Base-by-base conservation (phyloP, 2,113 vertebrate species). In the Emydura subglobosa region DNA sequence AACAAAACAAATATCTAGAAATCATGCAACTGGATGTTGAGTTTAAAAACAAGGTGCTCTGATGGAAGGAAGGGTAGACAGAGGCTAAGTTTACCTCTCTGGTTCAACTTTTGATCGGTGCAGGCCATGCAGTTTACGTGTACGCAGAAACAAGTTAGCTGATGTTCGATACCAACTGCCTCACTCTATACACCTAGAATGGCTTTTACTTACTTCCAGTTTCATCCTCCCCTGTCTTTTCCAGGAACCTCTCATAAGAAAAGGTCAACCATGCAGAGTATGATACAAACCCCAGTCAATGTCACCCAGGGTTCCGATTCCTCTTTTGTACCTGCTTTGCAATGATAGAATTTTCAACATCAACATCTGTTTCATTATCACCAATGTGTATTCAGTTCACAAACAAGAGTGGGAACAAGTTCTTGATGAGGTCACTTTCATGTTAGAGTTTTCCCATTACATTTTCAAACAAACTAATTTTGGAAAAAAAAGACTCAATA, bases 181-280 rank as follows among this genome's bases (percentile, higher is more conserved):
- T 98, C 96, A 92, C 96, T 96, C 97, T 97, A 97, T 90, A 97
- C 96, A 96, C 98, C 98, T 98, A 97, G 81, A 97, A 95, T 57
- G 94, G 94, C 95, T 98, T 96, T 96, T 98, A 98, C 98, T 99
- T 98, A 98, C 98, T 98, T 98, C 98, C 97, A 96, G 76, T 97
- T 97, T 98, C 98, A 98, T 98, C 97, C 97, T 98, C 95, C 98
- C 97, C 97, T 98, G 88, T 95, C 97, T 96, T 98, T 98, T 98
- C 97, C 98, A 98, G 98, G 98, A 96, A 96, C 97, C 97, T 96
- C 97, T 98, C 97, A 79, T 89, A 96, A 97, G 97, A 98, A 98
- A 96, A 98, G 98, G 98, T 97, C 92, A 97, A 97, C 96, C 98
- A 97, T 98, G 97, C 98, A 96, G 97, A 98, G 97, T 98, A 97